A percentile compares a stretch with the other conserved stretches of the same genome.
Conservation (phyloP, 2,797 vertebrate genomes). For the Emys orbicularis region DNA sequence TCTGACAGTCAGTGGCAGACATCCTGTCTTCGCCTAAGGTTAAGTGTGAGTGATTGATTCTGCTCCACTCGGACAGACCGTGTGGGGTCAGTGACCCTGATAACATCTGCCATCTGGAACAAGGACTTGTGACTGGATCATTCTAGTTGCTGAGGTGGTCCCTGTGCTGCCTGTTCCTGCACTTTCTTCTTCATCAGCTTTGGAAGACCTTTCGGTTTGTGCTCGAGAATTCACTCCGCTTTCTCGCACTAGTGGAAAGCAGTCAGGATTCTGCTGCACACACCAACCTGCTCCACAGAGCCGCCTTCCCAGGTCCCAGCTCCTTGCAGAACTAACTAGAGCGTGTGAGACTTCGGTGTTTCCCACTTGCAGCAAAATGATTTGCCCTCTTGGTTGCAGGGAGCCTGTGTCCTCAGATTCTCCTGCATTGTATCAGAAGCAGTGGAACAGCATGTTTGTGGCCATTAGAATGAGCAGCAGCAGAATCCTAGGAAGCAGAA, state of each 20-base stretch:
- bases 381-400: background rate
- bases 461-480: background rate
- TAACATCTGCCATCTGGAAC: background rate
- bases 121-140: background rate
- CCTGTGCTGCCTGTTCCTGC: background rate
- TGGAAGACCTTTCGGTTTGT: background rate
- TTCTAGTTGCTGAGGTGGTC: background rate
- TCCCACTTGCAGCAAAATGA: background rate
- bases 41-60: background rate
- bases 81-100: background rate
- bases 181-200: background rate
- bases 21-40: background rate
- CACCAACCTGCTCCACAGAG: background rate
- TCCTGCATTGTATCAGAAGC: background rate
- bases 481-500: no score
- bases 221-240: background rate
- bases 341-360: background rate
- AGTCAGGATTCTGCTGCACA: background rate
- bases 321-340: background rate
- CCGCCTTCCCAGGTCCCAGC: background rate
- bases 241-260: background rate
- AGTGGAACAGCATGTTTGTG: background rate
- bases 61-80: background rate
- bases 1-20: background rate
- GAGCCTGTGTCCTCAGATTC: background rate